Base-by-base conservation (phyloP, 2,888 invertebrate species). In the Cheilosia scutellata region DNA sequence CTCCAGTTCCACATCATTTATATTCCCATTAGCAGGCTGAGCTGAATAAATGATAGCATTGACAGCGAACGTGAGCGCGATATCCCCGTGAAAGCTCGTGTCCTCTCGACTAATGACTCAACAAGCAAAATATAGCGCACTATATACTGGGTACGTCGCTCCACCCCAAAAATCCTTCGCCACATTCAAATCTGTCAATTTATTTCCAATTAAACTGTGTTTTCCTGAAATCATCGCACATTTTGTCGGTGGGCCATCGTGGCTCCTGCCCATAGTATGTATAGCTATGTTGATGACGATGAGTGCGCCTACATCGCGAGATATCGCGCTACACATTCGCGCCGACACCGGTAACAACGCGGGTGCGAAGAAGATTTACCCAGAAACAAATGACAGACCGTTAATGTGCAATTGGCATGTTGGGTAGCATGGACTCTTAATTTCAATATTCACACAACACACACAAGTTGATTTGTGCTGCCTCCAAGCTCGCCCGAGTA, bases 331-430 rank as follows among this genome's bases (percentile, higher is more conserved):
- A 11, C 49, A 33, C 49, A 76, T 76, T 49, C 58, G 40, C 51
- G 57, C 55, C 29, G 9, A 27, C 20, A 16, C 29, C 63, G 37
- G 55, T 47, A 57, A 33, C 44, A 53, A 13, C 25, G 49, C 20
- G 49, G 47, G 58, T 49, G 51, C 13, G 5, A 44, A 16, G 60
- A 62, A 57, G 57, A 53, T 58, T 58, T 53, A 20, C 70, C 7
- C 55, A 63, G 29, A 60, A 31, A 74, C 62, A 74, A 83, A 83
- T 65, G 79, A 79, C 79, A 83, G 42, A 6, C 57, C 88, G 91
- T 90, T 91, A 90, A 90, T 91, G 91, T 90, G 90, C 90, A 90
- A 91, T 90, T 91, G 90, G 90, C 90, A 90, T 91, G 91, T 90
- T 90, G 89, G 89, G 89, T 89, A 88, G 83, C 88, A 89, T 74